Evolutionary conservation across 2,797 vertebrate species (phyloP).

Genomic region (Hemibagrus guttatus): DNA sequence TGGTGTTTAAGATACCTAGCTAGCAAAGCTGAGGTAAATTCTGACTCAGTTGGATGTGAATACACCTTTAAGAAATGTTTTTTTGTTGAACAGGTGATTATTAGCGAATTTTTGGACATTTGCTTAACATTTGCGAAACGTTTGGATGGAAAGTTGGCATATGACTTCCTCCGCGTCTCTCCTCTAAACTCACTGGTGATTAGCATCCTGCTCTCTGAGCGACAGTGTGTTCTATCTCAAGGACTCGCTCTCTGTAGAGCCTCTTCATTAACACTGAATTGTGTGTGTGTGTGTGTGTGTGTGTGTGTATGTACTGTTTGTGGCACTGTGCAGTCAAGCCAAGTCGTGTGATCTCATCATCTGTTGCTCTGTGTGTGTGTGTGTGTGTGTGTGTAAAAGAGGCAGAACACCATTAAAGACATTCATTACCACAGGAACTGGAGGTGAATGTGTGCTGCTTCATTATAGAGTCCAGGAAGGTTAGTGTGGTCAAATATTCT

Average conservation of each 20-base stretch:
- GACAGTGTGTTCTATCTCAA: conserved; percentile 28
- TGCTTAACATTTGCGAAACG: conserved; percentile 15
- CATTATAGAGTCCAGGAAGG: neutral
- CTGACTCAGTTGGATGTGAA: neutral
- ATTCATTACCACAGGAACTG: conserved; percentile 33
- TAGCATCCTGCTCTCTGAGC: conserved; percentile 42
- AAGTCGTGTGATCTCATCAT: neutral
- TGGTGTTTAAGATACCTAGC: neutral
- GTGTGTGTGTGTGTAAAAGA: neutral
- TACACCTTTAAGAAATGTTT: neutral
- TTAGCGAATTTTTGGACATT: neutral
- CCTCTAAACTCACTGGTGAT: conserved; percentile 34
- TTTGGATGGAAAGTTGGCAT: conserved; percentile 25
- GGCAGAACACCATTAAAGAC: conserved; percentile 22
- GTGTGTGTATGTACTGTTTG: neutral
- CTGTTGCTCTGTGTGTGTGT: neutral
- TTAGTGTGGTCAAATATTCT: neutral
- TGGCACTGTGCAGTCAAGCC: neutral
- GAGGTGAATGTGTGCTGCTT: conserved; percentile 24
- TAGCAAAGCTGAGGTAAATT: neutral
- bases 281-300: neutral
- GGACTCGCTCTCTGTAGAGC: neutral
- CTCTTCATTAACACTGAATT: conserved; percentile 15
- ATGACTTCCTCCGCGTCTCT: neutral
- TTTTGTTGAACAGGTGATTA: neutral